A percentile compares a stretch with the other conserved stretches of the same genome.
phyloP scores from a whole-genome alignment of 2,113 vertebrate species.

The Zosterops pallidus region DNA sequence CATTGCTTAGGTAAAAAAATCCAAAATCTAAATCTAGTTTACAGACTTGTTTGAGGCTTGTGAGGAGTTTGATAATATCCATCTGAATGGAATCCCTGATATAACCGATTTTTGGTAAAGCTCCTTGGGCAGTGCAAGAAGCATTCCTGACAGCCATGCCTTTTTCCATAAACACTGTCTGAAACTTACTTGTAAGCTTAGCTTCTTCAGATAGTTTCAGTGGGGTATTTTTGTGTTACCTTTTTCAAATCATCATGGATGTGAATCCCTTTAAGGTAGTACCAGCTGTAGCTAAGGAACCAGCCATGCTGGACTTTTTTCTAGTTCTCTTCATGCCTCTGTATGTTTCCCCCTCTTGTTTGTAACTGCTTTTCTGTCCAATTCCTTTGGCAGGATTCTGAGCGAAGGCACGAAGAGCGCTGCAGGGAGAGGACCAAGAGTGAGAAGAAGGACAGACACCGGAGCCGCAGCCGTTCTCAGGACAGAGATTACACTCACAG shows the following conservation, averaged over 20 bases:
- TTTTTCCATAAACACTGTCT: neutral
- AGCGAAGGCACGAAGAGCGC: slow-evolving; percentile 65
- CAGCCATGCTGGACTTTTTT: neutral
- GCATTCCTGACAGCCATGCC: neutral
- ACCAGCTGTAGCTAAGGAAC: neutral
- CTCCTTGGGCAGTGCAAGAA: neutral
- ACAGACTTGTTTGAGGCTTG: neutral
- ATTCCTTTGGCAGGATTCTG: slow-evolving; percentile 64
- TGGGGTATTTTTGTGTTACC: rapidly evolving
- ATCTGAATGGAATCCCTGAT: neutral
- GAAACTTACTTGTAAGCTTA: neutral
- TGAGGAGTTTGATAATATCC: neutral
- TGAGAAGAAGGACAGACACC: slow-evolving; percentile 75
- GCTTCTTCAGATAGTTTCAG: neutral
- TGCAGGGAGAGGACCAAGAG: slow-evolving; percentile 73
- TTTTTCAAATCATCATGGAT: neutral
- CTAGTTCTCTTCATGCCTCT: neutral
- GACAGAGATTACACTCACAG: slow-evolving; percentile 72
- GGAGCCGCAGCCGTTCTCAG: slow-evolving; percentile 78
- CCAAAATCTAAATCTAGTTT: neutral
- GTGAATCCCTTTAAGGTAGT: neutral
- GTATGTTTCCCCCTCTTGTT: neutral
- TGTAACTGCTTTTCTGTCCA: neutral
- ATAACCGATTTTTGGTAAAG: neutral
- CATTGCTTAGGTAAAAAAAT: neutral